Evolutionary conservation across 2,888 invertebrate species (phyloP), one percentile per base, ranked within the genome.

Genomic region (Drosophila kuntzei): DNA sequence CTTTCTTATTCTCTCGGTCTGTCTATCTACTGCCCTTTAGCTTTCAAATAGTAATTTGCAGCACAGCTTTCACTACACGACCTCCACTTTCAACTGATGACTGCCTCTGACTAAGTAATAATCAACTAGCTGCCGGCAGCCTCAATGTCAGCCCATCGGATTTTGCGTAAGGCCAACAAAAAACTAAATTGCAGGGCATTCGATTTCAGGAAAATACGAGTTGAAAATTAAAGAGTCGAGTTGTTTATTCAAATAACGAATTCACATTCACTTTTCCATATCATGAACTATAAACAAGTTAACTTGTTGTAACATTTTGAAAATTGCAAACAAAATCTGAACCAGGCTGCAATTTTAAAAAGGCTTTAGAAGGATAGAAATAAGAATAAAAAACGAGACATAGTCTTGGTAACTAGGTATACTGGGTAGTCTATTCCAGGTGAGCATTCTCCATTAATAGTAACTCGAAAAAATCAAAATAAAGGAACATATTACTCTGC

Each of bases 31-130:
- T 65, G 66, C 67, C 80, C 67, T 63, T 70, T 70, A 71, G 80
- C 71, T 71, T 22, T 71, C 61, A 71, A 71, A 70, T 70, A 71
- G 70, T 71, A 75, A 80, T 80, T 79, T 77, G 49, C 69, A 39
- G 39, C 58, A 51, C 61, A 70, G 43, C 54, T 54, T 63, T 37
- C 20, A 43, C 55, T 36, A 41, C 43, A 12, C 5, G 14, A 8
- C 11, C 41, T 44, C 34, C 71, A 16, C 22, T 54, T 58, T 37
- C 51, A 12, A 32, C 57, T 36, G 63, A 63, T 62, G 50, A 65
- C 65, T 59, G 50, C 16, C 43, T 41, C 20, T 7, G 39, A n/a
- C 51, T 18, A 22, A 51, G 39, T 57, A 43, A 70, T 62, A 75
- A 75, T 74, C 70, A 79, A 79, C 64, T 64, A 27, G 43, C 61